Conservation (phyloP, 2,113 vertebrate species). For the Crotalus tigris region DNA sequence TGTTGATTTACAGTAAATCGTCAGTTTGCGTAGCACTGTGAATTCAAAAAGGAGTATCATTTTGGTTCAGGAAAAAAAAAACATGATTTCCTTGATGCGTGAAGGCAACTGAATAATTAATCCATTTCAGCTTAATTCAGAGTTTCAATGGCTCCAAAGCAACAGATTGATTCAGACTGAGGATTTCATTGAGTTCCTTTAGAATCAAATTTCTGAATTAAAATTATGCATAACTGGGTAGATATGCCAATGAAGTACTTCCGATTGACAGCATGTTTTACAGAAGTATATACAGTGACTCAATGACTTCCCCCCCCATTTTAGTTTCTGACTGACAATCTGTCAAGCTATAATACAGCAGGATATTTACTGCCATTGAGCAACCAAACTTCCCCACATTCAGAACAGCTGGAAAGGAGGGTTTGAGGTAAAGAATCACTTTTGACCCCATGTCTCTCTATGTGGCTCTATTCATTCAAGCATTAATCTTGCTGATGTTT, state of each 20-base stretch:
- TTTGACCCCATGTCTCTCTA: background rate
- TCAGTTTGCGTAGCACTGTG: background rate
- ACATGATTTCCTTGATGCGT: background rate
- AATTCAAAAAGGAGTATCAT: background rate
- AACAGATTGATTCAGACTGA: background rate
- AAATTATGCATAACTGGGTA: background rate
- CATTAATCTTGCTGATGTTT: constrained; percentile 33
- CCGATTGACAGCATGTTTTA: background rate
- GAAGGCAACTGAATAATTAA: background rate
- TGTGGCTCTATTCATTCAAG: constrained; percentile 1
- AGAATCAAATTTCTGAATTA: background rate
- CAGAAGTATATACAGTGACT: background rate
- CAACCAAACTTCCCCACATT: background rate
- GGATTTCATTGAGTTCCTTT: background rate
- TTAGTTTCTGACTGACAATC: background rate
- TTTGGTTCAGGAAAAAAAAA: background rate
- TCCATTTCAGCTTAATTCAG: background rate
- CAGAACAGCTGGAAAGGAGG: constrained; percentile 18
- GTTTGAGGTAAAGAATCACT: background rate
- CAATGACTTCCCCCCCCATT: background rate
- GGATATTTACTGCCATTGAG: constrained; percentile 19
- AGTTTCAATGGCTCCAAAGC: background rate
- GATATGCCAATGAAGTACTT: background rate
- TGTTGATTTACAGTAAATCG: background rate
- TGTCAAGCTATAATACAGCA: background rate